These are phyloP conservation scores for Drosophila tristis DNA, from an alignment of 1,140 invertebrate genomes.

Conservation along the genomic window DNA sequence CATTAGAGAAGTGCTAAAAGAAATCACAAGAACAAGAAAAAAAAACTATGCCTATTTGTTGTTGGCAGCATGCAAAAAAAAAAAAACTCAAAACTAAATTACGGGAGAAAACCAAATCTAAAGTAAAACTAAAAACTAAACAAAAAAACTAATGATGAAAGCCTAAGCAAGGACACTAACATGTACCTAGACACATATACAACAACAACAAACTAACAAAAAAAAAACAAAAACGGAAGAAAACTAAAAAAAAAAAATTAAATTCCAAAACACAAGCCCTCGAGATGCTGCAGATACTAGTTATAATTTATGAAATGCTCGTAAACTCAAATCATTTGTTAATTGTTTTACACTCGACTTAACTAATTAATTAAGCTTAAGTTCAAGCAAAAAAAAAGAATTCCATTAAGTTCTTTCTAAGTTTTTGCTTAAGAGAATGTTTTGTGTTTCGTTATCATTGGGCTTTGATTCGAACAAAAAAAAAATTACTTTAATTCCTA, in stretches of 20 bases:
- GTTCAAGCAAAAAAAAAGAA: slow-evolving; percentile 7
- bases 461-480: slow-evolving; percentile 15
- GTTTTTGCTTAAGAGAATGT: slow-evolving; percentile 22
- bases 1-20: slow-evolving; percentile 58
- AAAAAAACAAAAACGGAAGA: slow-evolving; percentile 9
- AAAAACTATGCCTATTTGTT: slow-evolving; percentile 68
- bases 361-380: slow-evolving; percentile 37
- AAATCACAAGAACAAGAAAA: slow-evolving; percentile 32
- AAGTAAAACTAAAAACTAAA: slow-evolving; percentile 40
- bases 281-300: slow-evolving; percentile 71
- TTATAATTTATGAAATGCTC: slow-evolving; percentile 39
- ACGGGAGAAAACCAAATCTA: slow-evolving; percentile 48
- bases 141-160: slow-evolving; percentile 43
- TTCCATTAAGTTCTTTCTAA: slow-evolving; percentile 39
- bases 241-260: slow-evolving; percentile 10
- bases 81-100: slow-evolving; percentile 31
- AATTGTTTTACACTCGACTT: slow-evolving; percentile 39
- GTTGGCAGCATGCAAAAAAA: slow-evolving; percentile 59
- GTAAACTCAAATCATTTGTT: slow-evolving; percentile 40
- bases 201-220: slow-evolving; percentile 51
- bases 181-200: slow-evolving; percentile 82
- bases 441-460: slow-evolving; percentile 31
- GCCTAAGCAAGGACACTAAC: slow-evolving; percentile 80
- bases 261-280: slow-evolving; percentile 72
- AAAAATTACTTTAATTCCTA: slow-evolving; percentile 27